Evolutionary conservation across 53 echinoderm and acorn worm species (phyloP).

Genomic region (Mesocentrotus franciscanus): DNA sequence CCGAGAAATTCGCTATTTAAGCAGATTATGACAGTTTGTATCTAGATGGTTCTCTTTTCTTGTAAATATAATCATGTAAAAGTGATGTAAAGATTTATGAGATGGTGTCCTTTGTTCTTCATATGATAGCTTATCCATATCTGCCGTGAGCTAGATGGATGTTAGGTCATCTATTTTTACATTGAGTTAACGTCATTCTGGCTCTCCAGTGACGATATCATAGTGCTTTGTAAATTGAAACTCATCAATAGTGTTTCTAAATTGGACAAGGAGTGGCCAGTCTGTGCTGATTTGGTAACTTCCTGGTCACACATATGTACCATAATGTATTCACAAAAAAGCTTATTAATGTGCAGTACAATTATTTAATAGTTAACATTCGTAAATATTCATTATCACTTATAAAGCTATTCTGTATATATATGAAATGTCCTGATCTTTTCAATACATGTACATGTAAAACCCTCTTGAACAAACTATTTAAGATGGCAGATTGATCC

Average conservation of each 20-base stretch:
- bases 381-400: neutral
- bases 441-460: neutral
- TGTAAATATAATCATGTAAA: conserved; percentile 22
- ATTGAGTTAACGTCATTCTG: too few species aligned
- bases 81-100: conserved; percentile 32
- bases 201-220: neutral
- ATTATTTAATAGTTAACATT: neutral
- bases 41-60: neutral
- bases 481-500: neutral
- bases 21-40: neutral
- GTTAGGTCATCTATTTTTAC: too few species aligned
- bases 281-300: neutral
- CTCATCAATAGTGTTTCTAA: too few species aligned
- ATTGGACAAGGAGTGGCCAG: neutral
- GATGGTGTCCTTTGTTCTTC: neutral
- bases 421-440: neutral
- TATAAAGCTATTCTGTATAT: neutral
- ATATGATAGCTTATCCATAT: neutral
- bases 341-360: neutral
- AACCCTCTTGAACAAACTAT: neutral
- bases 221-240: neutral
- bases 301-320: neutral
- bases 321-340: neutral
- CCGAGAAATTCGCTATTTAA: neutral
- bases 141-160: too few species aligned